These are phyloP conservation scores for Phymanthus crucifer DNA, from an alignment of 92 coral and sea anemone genomes.

Conservation along the genomic window DNA sequence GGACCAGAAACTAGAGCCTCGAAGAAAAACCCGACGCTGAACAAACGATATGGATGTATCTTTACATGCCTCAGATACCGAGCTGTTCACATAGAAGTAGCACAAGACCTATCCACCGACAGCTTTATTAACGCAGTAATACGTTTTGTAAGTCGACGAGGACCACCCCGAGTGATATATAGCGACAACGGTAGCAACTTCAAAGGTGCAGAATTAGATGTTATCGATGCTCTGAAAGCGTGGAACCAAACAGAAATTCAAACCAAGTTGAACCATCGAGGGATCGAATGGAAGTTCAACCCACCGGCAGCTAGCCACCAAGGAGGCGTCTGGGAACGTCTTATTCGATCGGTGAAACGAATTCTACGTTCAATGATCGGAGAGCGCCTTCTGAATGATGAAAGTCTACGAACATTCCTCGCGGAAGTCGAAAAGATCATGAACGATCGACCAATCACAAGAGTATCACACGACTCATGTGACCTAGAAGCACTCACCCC, in stretches of 20 bases:
- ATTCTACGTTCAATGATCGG: constrained; percentile 53
- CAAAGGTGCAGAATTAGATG: constrained; percentile 53
- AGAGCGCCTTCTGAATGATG: constrained; percentile 48
- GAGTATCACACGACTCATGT: constrained; percentile 47
- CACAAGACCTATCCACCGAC: constrained; percentile 49
- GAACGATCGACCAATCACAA: constrained; percentile 53
- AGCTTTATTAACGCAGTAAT: constrained; percentile 52
- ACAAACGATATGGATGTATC: constrained; percentile 58
- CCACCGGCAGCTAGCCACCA: constrained; percentile 70
- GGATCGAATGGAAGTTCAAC: constrained; percentile 52
- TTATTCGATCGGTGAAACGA: constrained; percentile 48
- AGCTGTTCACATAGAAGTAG: constrained; percentile 60
- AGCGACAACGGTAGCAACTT: constrained; percentile 65
- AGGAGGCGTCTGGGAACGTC: constrained; percentile 67
- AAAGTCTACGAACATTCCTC: constrained; percentile 48
- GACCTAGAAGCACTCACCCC: constrained; percentile 53
- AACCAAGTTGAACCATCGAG: background rate
- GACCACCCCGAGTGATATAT: constrained; percentile 50
- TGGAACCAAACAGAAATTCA: constrained; percentile 41
- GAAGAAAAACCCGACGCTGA: constrained; percentile 32
- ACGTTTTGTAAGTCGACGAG: constrained; percentile 54
- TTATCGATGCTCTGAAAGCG: constrained; percentile 26
- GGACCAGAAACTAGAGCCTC: constrained; percentile 58
- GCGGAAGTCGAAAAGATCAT: constrained; percentile 58
- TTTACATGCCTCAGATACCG: constrained; percentile 64